Evolutionary conservation across 2,113 vertebrate genomes (phyloP).

Genomic region (Buteo buteo): DNA sequence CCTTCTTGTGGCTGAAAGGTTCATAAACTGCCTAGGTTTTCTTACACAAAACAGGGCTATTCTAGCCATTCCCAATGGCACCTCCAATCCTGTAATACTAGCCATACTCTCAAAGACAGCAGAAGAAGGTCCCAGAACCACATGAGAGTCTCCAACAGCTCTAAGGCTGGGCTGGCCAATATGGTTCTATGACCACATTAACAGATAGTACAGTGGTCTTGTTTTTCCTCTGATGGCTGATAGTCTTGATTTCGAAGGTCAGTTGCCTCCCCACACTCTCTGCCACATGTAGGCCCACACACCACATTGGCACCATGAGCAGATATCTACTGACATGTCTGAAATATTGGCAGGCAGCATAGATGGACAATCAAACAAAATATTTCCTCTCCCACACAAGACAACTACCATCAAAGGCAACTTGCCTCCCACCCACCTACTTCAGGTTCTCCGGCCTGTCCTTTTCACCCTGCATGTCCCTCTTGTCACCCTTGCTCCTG

Average conservation of each 20-base stretch:
- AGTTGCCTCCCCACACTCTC: background rate
- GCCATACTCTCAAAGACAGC: background rate
- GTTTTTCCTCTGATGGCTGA: background rate
- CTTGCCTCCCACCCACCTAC: background rate
- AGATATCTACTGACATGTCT: background rate
- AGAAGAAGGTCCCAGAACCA: background rate
- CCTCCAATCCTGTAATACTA: background rate
- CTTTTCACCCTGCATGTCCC: background rate
- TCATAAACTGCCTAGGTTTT: background rate
- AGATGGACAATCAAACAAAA: background rate
- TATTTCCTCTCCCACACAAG: rapidly evolving
- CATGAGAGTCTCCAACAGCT: background rate
- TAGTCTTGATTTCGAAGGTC: background rate
- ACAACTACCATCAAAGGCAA: background rate
- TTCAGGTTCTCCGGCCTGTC: background rate
- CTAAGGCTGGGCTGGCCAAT: background rate
- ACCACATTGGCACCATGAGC: background rate
- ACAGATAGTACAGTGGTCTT: background rate
- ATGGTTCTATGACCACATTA: background rate
- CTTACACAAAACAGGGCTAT: background rate
- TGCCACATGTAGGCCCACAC: background rate
- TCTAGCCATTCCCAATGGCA: background rate
- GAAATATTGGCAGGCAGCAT: background rate
- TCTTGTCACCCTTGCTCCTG: background rate
- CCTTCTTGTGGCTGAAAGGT: background rate